Conservation (phyloP, 2,888 invertebrate species). For the Torymus texanus region DNA sequence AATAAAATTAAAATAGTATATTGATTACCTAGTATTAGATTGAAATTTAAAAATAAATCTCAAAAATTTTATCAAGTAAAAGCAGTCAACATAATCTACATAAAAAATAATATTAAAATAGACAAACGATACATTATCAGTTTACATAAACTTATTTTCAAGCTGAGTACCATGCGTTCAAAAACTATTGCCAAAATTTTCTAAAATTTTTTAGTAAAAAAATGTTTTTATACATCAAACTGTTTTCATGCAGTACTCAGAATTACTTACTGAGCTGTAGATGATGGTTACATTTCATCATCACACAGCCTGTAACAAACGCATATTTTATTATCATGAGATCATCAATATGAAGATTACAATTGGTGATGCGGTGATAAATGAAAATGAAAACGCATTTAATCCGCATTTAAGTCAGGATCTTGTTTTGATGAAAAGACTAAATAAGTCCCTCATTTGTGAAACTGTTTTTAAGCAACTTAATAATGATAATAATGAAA, state of each 20-base stretch:
- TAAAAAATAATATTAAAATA: conserved; percentile 1
- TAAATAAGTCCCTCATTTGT: too few relatives aligned
- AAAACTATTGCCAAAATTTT: background rate
- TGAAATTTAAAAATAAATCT: too few relatives aligned
- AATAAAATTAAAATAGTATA: too few relatives aligned
- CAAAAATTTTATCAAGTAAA: too few relatives aligned
- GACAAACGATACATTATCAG: background rate
- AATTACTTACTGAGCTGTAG: conserved; percentile 73
- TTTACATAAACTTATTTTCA: background rate
- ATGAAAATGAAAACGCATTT: background rate
- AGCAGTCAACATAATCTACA: background rate
- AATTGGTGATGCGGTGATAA: conserved; percentile 23
- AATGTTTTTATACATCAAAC: conserved; percentile 40
- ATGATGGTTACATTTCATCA: conserved; percentile 75
- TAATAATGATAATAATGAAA: too few relatives aligned
- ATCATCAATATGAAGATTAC: conserved; percentile 23
- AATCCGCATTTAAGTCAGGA: too few relatives aligned
- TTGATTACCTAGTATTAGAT: too few relatives aligned
- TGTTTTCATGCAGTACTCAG: conserved; percentile 63
- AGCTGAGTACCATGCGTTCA: conserved; percentile 1
- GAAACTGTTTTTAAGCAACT: too few relatives aligned
- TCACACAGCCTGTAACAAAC: conserved; percentile 75
- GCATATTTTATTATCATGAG: conserved; percentile 60
- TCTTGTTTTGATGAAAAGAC: too few relatives aligned
- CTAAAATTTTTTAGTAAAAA: background rate